A percentile compares a stretch with the other conserved stretches of the same genome.
These are phyloP conservation scores for Calycopis cecrops DNA, from an alignment of 1,140 invertebrate genomes.

Conservation along the genomic window DNA sequence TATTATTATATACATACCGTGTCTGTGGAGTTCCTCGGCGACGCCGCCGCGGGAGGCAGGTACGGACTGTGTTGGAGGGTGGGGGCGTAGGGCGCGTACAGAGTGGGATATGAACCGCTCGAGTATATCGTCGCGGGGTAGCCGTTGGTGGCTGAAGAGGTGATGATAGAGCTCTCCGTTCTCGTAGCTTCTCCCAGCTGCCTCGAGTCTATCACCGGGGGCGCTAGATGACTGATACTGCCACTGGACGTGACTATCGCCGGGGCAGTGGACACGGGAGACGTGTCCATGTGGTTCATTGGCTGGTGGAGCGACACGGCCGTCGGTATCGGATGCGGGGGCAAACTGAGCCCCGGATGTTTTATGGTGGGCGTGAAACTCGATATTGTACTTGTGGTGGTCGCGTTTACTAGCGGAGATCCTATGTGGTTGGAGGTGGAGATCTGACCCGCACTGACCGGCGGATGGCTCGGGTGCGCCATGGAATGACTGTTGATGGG, in stretches of 20 bases:
- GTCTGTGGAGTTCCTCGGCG: constrained; percentile 78
- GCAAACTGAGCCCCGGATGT: constrained; percentile 45
- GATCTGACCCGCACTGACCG: constrained; percentile 39
- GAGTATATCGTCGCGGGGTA: constrained; percentile 73
- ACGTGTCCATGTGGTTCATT: constrained; percentile 42
- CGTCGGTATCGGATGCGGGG: constrained; percentile 38
- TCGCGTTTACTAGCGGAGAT: constrained; percentile 36
- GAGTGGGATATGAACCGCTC: constrained; percentile 79
- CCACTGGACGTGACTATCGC: constrained; percentile 37
- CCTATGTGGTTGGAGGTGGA: constrained; percentile 52
- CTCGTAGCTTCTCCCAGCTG: constrained; percentile 40
- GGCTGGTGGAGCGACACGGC: constrained; percentile 42
- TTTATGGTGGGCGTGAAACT: constrained; percentile 50
- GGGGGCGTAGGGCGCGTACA: constrained; percentile 83
- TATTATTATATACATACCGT: constrained; percentile 76
- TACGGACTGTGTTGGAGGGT: constrained; percentile 81
- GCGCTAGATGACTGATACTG: constrained; percentile 34
- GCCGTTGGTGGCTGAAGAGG: constrained; percentile 46
- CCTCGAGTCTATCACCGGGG: constrained; percentile 47
- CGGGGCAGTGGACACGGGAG: constrained; percentile 39
- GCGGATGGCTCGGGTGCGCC: constrained; percentile 44
- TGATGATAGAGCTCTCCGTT: constrained; percentile 39
- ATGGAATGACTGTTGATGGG: constrained; percentile 57
- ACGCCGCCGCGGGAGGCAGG: constrained; percentile 79
- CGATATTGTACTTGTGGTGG: constrained; percentile 48